These are phyloP conservation scores for Clarias magur DNA, from an alignment of 2,113 vertebrate genomes.

Conservation along the genomic window DNA sequence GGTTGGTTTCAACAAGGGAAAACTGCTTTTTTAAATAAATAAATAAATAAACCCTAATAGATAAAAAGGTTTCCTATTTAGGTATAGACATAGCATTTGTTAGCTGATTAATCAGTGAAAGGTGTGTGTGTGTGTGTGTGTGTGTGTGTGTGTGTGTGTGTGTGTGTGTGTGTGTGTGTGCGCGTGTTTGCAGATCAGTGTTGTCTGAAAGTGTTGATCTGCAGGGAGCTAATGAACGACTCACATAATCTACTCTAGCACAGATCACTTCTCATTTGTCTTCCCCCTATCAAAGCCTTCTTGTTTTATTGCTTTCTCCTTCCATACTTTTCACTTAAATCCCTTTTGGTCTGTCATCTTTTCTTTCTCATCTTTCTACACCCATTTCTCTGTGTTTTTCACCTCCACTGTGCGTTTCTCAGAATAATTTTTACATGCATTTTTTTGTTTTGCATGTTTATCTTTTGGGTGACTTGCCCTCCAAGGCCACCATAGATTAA, in stretches of 20 bases:
- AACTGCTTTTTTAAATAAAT: not conserved
- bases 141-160: no score
- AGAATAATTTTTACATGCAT: not conserved
- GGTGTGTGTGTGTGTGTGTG: slow-evolving; percentile 10
- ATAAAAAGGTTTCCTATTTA: not conserved
- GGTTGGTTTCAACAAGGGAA: no score
- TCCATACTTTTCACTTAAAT: slow-evolving; percentile 30
- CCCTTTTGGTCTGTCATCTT: not conserved
- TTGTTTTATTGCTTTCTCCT: slow-evolving; percentile 14
- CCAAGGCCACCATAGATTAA: not conserved
- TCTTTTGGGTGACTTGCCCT: not conserved
- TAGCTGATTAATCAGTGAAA: not conserved
- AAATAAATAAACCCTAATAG: not conserved
- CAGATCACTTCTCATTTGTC: slow-evolving; percentile 4
- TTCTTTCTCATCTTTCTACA: not conserved
- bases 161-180: not conserved
- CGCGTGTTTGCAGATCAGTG: slow-evolving; percentile 29
- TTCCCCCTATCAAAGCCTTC: not conserved
- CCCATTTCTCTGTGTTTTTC: not conserved
- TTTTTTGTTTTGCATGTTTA: not conserved
- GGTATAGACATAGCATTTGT: not conserved
- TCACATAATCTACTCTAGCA: not conserved
- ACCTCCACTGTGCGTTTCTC: not conserved
- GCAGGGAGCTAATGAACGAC: slow-evolving; percentile 43
- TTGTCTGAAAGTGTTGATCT: slow-evolving; percentile 33